A percentile compares a stretch with the other conserved stretches of the same genome.
These are phyloP conservation scores for Pseudopleuronectes americanus DNA, from an alignment of 2,797 vertebrate genomes.

Conservation along the genomic window DNA sequence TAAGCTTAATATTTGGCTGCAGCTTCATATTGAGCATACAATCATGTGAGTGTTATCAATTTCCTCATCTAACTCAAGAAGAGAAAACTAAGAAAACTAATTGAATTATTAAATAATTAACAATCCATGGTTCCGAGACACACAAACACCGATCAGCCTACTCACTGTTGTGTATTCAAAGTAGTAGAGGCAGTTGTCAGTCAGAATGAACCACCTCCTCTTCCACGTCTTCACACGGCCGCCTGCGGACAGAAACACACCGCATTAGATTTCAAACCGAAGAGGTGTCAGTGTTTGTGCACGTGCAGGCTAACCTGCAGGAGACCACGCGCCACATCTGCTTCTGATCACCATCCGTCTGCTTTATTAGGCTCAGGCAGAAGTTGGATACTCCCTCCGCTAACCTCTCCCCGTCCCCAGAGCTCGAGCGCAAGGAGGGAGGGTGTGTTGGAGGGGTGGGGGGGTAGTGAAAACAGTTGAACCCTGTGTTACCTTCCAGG, in stretches of 20 bases:
- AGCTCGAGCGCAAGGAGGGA: background rate
- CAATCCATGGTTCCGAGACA: background rate
- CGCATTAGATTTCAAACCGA: constrained; percentile 19
- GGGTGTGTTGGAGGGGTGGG: background rate
- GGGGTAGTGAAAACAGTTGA: constrained; percentile 37
- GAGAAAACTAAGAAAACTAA: too few species aligned
- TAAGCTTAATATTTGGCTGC: too few species aligned
- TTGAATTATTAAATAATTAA: too few species aligned
- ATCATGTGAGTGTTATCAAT: too few species aligned
- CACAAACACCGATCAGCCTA: background rate
- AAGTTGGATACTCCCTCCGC: constrained; percentile 34
- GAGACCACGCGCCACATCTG: constrained; percentile 74
- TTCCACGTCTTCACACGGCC: constrained; percentile 99
- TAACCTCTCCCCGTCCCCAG: constrained; percentile 13
- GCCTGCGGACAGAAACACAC: constrained; percentile 78
- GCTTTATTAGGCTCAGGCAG: constrained; percentile 57
- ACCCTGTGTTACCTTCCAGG: constrained; percentile 32
- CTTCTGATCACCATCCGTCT: constrained; percentile 59
- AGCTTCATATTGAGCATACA: too few species aligned
- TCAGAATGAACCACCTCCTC: constrained; percentile 97
- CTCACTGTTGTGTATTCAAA: constrained; percentile 89
- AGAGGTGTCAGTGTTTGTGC: constrained; percentile 23
- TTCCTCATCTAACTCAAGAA: too few species aligned
- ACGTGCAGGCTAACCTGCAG: constrained; percentile 41
- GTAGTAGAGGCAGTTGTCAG: constrained; percentile 98